Conservation (phyloP, 2,113 vertebrate species). For the Picathartes gymnocephalus region DNA sequence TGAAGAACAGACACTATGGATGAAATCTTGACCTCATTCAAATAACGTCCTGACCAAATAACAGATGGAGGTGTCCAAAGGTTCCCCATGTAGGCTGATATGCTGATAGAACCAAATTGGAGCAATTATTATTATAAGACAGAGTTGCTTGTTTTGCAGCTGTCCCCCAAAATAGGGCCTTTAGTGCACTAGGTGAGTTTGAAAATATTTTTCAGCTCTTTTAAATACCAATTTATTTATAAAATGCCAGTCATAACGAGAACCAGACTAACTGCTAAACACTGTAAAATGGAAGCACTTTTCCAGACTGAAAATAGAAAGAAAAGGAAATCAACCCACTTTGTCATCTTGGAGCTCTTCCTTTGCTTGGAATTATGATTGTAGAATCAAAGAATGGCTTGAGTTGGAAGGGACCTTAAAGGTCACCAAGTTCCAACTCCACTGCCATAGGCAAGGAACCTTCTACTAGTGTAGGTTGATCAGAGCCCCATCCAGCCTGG, state of each 20-base stretch:
- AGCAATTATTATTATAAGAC: not conserved
- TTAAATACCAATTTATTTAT: not conserved
- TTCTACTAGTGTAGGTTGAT: too few species aligned
- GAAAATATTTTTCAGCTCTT: not conserved
- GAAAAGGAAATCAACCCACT: not conserved
- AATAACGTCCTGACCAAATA: not conserved
- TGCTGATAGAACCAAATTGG: not conserved
- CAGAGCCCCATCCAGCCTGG: not conserved
- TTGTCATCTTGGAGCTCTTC: not conserved
- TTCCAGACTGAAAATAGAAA: not conserved
- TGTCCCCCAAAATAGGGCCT: not conserved
- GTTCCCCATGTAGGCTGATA: not conserved
- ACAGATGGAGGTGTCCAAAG: not conserved
- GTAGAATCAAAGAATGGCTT: not conserved
- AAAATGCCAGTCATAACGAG: constrained; percentile 8
- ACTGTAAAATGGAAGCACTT: not conserved
- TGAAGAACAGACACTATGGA: not conserved
- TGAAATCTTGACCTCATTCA: not conserved
- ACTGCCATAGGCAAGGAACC: not conserved
- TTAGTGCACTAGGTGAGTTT: not conserved
- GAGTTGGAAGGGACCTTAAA: not conserved
- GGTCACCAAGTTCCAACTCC: not conserved
- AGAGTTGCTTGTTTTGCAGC: not conserved
- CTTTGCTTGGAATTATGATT: not conserved
- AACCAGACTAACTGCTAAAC: not conserved